These are phyloP conservation scores for Ptychoptera albimana DNA, from an alignment of 2,888 invertebrate species.

Conservation along the genomic window DNA sequence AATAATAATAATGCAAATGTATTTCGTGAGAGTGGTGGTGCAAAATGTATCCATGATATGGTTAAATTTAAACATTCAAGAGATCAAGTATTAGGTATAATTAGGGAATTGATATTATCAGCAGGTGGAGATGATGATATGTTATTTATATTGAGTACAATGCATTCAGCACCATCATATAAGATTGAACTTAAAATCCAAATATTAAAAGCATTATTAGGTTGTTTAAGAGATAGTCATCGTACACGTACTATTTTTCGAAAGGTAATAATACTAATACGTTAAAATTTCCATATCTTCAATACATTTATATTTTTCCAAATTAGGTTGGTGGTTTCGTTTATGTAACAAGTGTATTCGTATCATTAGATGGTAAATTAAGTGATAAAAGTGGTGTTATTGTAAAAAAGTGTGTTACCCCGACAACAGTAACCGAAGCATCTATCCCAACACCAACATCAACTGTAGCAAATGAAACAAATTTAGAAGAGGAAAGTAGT, in stretches of 20 bases:
- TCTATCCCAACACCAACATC: constrained; percentile 11
- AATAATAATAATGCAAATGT: constrained; percentile 83
- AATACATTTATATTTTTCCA: too few species aligned
- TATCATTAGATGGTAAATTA: constrained; percentile 76
- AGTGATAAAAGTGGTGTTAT: constrained; percentile 22
- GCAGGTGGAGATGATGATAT: constrained; percentile 94
- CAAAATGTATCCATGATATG: constrained; percentile 79
- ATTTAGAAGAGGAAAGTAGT: constrained; percentile 23
- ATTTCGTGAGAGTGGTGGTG: constrained; percentile 86
- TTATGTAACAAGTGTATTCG: constrained; percentile 88
- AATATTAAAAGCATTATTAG: constrained; percentile 73
- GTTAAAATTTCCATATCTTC: too few species aligned
- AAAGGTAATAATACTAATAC: constrained; percentile 48
- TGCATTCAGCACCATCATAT: constrained; percentile 76
- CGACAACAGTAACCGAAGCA: too few species aligned
- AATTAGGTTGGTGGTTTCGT: constrained; percentile 74
- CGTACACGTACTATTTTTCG: constrained; percentile 91
- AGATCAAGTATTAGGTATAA: constrained; percentile 66
- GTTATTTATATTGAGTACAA: constrained; percentile 77
- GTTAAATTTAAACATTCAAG: constrained; percentile 71
- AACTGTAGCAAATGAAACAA: constrained; percentile 21
- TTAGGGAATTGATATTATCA: constrained; percentile 75
- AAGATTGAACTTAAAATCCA: constrained; percentile 76
- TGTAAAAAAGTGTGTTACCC: constrained; percentile 15
- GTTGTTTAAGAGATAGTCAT: constrained; percentile 89